A percentile compares a stretch with the other conserved stretches of the same genome.
These are phyloP conservation scores for Orchesella cincta DNA, from an alignment of 1,140 invertebrate species.

Conservation along the genomic window DNA sequence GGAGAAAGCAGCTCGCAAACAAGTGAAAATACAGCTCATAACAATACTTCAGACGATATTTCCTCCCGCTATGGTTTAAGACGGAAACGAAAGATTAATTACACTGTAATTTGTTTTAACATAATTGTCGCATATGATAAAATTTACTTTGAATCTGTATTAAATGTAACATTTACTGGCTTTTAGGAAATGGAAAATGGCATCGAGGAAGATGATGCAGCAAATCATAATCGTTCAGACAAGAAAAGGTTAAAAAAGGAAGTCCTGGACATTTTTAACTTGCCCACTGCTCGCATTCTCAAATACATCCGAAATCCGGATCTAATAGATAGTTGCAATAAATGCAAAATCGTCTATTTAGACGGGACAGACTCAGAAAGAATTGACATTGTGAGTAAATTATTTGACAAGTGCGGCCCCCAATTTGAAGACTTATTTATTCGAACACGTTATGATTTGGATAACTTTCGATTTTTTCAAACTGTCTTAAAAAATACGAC, in stretches of 20 bases:
- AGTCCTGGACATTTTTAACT: not conserved
- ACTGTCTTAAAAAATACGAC: not conserved
- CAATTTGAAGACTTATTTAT: conserved; percentile 12
- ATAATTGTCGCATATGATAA: not conserved
- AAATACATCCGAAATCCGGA: not conserved
- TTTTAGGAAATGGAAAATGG: not conserved
- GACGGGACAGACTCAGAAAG: not conserved
- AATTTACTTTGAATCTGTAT: not conserved
- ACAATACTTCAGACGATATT: not conserved
- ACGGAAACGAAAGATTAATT: not conserved
- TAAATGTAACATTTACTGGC: not conserved
- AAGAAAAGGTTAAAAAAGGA: not conserved
- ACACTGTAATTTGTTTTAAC: not conserved
- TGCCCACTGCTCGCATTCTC: not conserved
- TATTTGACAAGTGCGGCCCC: not conserved
- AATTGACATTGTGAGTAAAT: not conserved
- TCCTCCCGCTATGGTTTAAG: not conserved
- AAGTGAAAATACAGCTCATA: not conserved
- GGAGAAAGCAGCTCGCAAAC: not conserved
- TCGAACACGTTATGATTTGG: not conserved
- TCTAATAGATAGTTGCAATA: not conserved
- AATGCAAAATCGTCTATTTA: not conserved
- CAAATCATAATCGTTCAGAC: too few relatives aligned
- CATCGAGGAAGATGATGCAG: not conserved
- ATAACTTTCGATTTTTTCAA: not conserved